These are phyloP conservation scores for Eulacestoma nigropectus DNA, from an alignment of 2,113 vertebrate species.

Conservation along the genomic window DNA sequence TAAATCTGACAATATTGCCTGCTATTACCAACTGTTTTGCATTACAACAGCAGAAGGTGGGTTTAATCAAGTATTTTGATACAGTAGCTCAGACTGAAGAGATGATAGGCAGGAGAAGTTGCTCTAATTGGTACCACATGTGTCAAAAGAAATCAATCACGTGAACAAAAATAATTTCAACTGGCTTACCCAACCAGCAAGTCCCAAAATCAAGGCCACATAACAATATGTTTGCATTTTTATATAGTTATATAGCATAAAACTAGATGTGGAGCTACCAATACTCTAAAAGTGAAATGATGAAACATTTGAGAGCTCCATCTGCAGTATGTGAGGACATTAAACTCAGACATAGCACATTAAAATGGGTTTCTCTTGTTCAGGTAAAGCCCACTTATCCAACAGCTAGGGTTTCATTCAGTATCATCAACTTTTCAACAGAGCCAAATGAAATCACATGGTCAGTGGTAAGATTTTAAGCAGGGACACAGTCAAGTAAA, in stretches of 20 bases:
- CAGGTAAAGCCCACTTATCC: not conserved
- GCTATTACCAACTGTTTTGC: conserved; percentile 41
- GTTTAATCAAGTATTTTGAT: conserved; percentile 57
- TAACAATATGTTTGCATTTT: not conserved
- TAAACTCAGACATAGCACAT: not conserved
- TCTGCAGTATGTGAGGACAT: not conserved
- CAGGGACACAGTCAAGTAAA: not conserved
- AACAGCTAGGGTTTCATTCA: not conserved
- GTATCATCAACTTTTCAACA: not conserved
- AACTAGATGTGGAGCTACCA: not conserved
- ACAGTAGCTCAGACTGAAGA: conserved; percentile 38
- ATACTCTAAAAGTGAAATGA: not conserved
- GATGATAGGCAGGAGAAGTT: conserved; percentile 43
- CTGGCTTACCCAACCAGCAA: not conserved
- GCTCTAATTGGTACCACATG: conserved; percentile 48
- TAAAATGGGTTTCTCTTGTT: not conserved
- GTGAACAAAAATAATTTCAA: not conserved
- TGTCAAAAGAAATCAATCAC: conserved; percentile 32
- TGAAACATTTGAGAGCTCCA: not conserved
- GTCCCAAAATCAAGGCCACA: not conserved
- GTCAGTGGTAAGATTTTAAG: not conserved
- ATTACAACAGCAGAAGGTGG: conserved; percentile 46
- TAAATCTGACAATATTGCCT: conserved; percentile 54
- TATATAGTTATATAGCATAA: not conserved
- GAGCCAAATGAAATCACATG: not conserved